These are phyloP conservation scores for Thymelicus sylvestris DNA, from an alignment of 2,888 invertebrate genomes.

Conservation along the genomic window DNA sequence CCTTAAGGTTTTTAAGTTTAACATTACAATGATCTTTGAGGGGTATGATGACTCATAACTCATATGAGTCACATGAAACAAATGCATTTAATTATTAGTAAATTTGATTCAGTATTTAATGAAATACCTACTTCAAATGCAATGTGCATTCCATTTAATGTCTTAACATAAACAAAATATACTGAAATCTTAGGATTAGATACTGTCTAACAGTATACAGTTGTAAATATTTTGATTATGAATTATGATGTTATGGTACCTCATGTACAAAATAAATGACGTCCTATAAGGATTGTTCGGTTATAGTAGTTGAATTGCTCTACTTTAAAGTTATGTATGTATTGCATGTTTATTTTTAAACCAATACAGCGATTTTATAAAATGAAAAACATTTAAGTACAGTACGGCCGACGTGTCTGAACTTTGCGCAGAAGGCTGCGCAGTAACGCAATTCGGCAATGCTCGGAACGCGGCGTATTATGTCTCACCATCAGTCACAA, in stretches of 20 bases:
- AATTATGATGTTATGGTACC: slow-evolving; percentile 4
- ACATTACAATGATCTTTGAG: neutral
- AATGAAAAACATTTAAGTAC: neutral
- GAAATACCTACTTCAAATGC: slow-evolving; percentile 3
- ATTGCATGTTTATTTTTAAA: neutral
- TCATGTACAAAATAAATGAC: slow-evolving; percentile 28
- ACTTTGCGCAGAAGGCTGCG: too few species aligned
- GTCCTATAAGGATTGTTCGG: slow-evolving; percentile 27
- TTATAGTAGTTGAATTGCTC: slow-evolving; percentile 1
- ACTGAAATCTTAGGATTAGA: slow-evolving; percentile 12
- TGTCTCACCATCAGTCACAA: too few species aligned
- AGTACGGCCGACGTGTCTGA: too few species aligned
- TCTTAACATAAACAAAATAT: slow-evolving; percentile 9
- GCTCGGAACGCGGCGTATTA: too few species aligned
- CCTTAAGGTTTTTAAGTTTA: neutral
- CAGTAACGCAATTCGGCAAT: too few species aligned
- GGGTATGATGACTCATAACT: neutral
- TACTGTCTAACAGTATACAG: slow-evolving; percentile 30
- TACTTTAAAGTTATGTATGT: slow-evolving; percentile 6
- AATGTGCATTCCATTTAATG: slow-evolving; percentile 18
- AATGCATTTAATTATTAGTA: slow-evolving; percentile 3
- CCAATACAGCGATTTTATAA: neutral
- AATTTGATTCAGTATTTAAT: neutral
- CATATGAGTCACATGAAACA: neutral
- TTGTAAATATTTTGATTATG: slow-evolving; percentile 26